Conservation (phyloP, 2,797 vertebrate genomes). For the Acropternis orthonyx region DNA sequence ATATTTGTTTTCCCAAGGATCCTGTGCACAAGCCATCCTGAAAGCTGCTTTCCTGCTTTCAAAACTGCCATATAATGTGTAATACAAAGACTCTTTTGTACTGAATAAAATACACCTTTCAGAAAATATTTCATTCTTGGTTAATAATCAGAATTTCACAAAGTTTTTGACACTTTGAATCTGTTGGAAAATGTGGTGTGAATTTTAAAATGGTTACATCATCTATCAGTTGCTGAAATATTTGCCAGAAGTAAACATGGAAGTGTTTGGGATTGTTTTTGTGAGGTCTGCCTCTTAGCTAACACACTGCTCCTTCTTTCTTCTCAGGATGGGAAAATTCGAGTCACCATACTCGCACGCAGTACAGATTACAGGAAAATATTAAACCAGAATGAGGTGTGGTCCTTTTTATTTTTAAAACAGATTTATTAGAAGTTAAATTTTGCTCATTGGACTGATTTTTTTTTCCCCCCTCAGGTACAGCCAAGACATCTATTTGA, state of each 20-base stretch:
- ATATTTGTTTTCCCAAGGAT: not conserved
- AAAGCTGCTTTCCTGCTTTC: not conserved
- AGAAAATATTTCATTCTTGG: slow-evolving; percentile 1
- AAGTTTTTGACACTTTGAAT: not conserved
- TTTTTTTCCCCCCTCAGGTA: not conserved
- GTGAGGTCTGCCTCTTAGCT: not conserved
- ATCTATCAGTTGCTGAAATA: not conserved
- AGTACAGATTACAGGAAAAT: slow-evolving; percentile 95
- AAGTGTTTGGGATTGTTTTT: not conserved
- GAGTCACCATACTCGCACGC: slow-evolving; percentile 91
- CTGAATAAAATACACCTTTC: not conserved
- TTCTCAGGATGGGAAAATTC: slow-evolving; percentile 87
- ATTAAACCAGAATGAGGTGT: slow-evolving; percentile 93
- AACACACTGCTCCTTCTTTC: slow-evolving; percentile 13
- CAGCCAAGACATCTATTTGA: not conserved
- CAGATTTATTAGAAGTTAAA: not conserved
- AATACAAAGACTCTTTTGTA: slow-evolving; percentile 18
- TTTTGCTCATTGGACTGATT: not conserved
- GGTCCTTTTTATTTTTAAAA: slow-evolving; percentile 28
- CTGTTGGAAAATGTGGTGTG: not conserved
- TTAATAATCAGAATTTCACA: not conserved
- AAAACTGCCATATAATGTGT: not conserved
- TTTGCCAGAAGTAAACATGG: not conserved
- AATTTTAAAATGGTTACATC: slow-evolving; percentile 19
- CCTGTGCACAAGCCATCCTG: not conserved